Evolutionary conservation across 2,113 vertebrate species (phyloP).

Genomic region (Oncorhynchus clarkii): DNA sequence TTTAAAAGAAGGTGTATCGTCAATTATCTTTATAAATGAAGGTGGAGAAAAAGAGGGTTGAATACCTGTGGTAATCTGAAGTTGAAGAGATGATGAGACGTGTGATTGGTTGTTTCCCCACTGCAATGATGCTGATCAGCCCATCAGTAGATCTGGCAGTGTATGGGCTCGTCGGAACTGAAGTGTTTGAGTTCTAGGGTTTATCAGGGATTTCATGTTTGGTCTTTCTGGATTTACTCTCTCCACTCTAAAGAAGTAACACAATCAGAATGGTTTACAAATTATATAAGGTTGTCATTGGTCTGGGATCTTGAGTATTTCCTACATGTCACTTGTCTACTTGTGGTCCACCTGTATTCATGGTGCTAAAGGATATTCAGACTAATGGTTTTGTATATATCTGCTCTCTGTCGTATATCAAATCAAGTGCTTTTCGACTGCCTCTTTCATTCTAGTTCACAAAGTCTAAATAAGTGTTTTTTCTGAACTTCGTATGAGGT

Average conservation of each 20-base stretch:
- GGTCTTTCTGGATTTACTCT: not conserved
- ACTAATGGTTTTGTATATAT: not conserved
- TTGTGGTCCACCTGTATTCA: not conserved
- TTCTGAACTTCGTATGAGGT: not conserved
- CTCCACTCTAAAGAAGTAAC: too few species aligned
- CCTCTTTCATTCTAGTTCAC: not conserved
- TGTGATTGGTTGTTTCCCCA: not conserved
- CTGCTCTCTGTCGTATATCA: not conserved
- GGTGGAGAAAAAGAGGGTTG: not conserved
- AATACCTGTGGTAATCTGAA: not conserved
- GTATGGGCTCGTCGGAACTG: not conserved
- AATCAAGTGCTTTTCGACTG: not conserved
- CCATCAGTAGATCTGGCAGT: slow-evolving; percentile 73
- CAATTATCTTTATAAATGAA: not conserved
- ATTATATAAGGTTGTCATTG: too few species aligned
- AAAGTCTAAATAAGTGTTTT: not conserved
- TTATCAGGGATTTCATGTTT: not conserved
- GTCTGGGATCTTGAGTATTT: too few species aligned
- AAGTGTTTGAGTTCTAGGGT: not conserved
- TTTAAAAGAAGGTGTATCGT: too few species aligned
- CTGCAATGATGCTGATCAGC: slow-evolving; percentile 75
- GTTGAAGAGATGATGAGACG: not conserved
- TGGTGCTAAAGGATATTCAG: not conserved
- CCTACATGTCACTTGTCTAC: not conserved
- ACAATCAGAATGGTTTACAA: too few species aligned